A percentile compares a stretch with the other conserved stretches of the same genome.
Evolutionary conservation across 2,797 vertebrate species (phyloP).

Genomic region (Gallinago nigripennis): DNA sequence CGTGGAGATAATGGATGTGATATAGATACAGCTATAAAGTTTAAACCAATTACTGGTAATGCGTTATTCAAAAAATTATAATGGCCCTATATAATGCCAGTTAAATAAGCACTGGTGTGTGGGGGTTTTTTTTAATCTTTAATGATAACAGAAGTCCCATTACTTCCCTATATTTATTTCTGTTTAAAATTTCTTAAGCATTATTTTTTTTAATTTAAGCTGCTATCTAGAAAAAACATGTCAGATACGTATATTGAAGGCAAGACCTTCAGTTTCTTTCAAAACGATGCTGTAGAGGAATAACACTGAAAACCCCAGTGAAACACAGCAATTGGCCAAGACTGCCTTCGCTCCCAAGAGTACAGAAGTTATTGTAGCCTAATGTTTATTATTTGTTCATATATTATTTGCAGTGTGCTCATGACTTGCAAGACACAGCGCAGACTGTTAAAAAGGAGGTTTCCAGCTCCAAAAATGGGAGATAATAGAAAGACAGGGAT

Average conservation of each 20-base stretch:
- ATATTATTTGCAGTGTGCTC: background rate
- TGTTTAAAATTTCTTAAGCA: background rate
- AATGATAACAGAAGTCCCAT: background rate
- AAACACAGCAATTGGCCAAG: background rate
- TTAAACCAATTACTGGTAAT: conserved; percentile 52
- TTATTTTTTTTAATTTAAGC: background rate
- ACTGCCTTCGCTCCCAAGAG: background rate
- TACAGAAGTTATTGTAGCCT: background rate
- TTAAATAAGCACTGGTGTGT: background rate
- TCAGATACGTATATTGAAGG: background rate
- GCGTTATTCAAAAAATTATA: background rate
- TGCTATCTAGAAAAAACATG: background rate
- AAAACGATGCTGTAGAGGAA: background rate
- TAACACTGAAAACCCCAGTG: background rate
- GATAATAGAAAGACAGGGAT: background rate
- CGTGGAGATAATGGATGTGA: background rate
- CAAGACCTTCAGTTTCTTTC: background rate
- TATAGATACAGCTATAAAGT: background rate
- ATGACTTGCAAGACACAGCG: background rate
- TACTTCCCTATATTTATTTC: background rate
- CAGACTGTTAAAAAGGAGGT: background rate
- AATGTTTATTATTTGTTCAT: background rate
- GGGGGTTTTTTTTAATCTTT: background rate
- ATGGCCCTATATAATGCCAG: conserved; percentile 1
- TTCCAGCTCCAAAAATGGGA: background rate